Evolutionary conservation across 1,140 invertebrate genomes (phyloP), one percentile per base, ranked within the genome.

Genomic region (Heliconius hewitsoni): DNA sequence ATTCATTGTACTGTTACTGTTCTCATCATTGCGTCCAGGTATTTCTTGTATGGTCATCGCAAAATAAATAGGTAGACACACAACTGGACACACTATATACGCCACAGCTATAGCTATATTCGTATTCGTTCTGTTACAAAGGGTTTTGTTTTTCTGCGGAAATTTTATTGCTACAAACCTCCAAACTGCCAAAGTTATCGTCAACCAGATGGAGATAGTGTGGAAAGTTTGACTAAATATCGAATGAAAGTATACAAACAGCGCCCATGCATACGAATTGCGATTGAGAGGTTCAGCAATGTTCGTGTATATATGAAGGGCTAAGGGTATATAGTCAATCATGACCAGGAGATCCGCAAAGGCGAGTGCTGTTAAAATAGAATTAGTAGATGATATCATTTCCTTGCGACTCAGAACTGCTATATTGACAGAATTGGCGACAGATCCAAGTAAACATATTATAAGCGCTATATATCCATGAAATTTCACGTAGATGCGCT

Each of bases 361-460:
- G 0, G 98, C 98, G 19, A 99, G 95, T 3, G 97, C 98, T 0
- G 98, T 98, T 0, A 97, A 95, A 86, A 98, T 98, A 71, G 96
- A 96, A 90, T 98, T 98, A 1, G 98, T 98, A 0, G 98, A 97
- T 0, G 97, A 98, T 27, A 95, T 94, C 98, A 99, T 99, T 87
- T 98, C 97, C 19, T 97, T 96, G 2, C 98, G 96, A 0, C 98
- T 98, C 19, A 99, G 95, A 6, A 99, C 98, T 39, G 97, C 97
- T 57, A 99, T 98, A 91, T 99, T 99, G 55, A 99, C 96, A 0
- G 97, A 96, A 89, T 99, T 99, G 30, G 98, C 98, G 13, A 99
- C 96, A 3, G 98, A 97, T 50, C 99, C 99, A 85, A 99, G 97
- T 11, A 98, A 94, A 90, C 99, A 99, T 11, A 99, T 98, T 13